Base-by-base conservation (phyloP, 2,113 vertebrate genomes). In the Echinops telfairi region DNA sequence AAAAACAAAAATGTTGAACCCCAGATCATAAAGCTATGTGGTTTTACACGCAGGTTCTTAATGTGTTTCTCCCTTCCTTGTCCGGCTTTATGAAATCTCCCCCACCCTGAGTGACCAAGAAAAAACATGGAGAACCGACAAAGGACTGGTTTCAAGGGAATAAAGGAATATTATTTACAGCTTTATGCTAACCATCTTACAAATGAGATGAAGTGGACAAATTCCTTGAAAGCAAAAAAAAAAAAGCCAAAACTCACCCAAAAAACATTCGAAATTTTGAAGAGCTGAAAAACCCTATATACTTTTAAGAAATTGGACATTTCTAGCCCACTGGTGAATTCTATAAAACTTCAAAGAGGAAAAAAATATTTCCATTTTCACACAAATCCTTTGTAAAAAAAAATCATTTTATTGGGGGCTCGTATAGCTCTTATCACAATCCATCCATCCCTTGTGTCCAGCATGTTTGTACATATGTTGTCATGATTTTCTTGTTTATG, bases 1-100 rank as follows among this genome's bases (percentile, higher is more conserved):
- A 53, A 53, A 53, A 53, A 53, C 10, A 8, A 14, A 53, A 53
- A 53, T 53, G 47, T 53, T 53, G 9, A 77, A 66, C 29, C 3
- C 11, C 58, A 36, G 4, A 47, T 40, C 11, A 73, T 83, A 77
- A 95, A 89, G 33, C 53, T 75, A 76, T 89, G 40, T 91, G 12
- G 89, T 77, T 88, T 90, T 76, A 83, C 4, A 53, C 83, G 36
- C 87, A 57, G 60, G 83, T 86, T 66, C 91, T 80, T 75, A 60
- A 60, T 77, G 86, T 91, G 11, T 58, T 93, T 93, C 38, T 91
- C 20, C 80, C 62, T 66, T 62, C 66, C 85, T 81, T 62, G 15
- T 66, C 17, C 23, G 36, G 75, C 38, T 94, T 90, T 78, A 62
- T 89, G 33, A 89, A 82, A 17, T 12, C 22, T 78, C 25, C 23